phyloP scores from a whole-genome alignment of 2,797 vertebrate species.

The Chloroceryle inda region DNA sequence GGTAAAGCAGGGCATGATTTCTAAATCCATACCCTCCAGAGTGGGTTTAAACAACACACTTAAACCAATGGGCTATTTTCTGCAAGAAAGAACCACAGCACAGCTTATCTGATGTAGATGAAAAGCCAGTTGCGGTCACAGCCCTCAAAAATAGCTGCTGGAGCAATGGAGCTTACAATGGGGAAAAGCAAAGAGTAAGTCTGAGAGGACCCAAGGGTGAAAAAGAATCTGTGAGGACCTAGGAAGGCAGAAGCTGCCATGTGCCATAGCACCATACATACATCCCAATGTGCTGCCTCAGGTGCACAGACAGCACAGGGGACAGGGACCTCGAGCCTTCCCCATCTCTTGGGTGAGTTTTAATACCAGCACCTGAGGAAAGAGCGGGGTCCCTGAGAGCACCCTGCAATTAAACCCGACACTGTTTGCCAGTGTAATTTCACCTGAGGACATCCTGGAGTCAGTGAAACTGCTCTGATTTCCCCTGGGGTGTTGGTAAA shows the following conservation, averaged over 20 bases:
- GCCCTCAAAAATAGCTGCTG: background rate
- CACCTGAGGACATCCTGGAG: background rate
- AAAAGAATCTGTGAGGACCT: background rate
- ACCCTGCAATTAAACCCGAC: background rate
- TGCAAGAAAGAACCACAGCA: background rate
- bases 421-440: background rate
- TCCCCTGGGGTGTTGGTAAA: background rate
- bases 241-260: background rate
- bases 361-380: background rate
- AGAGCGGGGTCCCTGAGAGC: fast-evolving
- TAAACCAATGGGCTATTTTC: background rate
- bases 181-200: background rate
- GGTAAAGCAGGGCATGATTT: background rate
- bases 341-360: background rate
- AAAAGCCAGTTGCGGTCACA: background rate
- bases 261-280: background rate
- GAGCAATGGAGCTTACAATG: fast-evolving
- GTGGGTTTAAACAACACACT: background rate
- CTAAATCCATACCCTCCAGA: background rate
- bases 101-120: background rate
- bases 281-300: fast-evolving
- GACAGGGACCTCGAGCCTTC: background rate
- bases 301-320: background rate
- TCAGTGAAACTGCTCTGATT: background rate
- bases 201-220: background rate